A percentile compares a stretch with the other conserved stretches of the same genome.
Evolutionary conservation across 1,140 invertebrate species (phyloP).

Genomic region (Daktulosphaira vitifoliae): DNA sequence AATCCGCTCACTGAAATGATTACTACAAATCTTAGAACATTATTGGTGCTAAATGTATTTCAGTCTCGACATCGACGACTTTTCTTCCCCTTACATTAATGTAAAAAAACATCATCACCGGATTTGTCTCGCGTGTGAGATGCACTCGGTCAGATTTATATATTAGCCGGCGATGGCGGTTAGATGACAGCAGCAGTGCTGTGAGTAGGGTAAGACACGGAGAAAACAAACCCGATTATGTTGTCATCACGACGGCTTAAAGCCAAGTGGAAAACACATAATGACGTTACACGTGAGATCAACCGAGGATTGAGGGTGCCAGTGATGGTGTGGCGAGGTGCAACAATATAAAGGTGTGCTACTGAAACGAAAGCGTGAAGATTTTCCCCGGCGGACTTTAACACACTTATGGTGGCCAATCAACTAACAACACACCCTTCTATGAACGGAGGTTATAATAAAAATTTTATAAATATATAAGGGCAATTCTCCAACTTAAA

Average conservation of each 20-base stretch:
- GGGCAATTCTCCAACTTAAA: constrained; percentile 4
- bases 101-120: neutral
- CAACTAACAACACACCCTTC: constrained; percentile 1
- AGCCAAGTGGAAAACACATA: constrained; percentile 22
- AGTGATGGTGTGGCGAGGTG: neutral
- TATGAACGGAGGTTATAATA: constrained; percentile 10
- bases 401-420: constrained; percentile 26
- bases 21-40: constrained; percentile 4
- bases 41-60: constrained; percentile 16
- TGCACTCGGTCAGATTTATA: constrained; percentile 20
- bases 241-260: constrained; percentile 29
- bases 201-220: neutral
- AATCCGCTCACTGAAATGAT: constrained; percentile 16
- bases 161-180: neutral
- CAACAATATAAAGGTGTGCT: neutral
- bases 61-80: neutral
- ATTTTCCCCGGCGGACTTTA: neutral
- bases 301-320: neutral
- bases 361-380: no score
- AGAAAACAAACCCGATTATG: constrained; percentile 27
- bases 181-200: neutral
- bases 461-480: constrained; percentile 8
- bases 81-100: neutral
- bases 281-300: constrained; percentile 1
- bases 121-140: constrained; percentile 1